phyloP scores from a whole-genome alignment of 1,140 invertebrate genomes.

The Acromyrmex charruanus region DNA sequence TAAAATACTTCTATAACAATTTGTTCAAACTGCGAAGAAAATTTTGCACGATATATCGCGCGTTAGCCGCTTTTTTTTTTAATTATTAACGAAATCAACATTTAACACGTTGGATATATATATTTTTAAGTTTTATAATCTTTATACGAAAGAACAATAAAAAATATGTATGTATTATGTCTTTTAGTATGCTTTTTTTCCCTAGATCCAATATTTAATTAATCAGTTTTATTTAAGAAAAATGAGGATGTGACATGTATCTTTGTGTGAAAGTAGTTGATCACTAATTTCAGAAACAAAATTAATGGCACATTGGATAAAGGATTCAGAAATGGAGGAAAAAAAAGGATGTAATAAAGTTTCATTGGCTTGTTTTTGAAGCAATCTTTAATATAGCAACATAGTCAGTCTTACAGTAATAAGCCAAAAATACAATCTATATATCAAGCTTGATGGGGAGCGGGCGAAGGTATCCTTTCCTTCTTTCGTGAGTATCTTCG shows the following conservation, averaged over 20 bases:
- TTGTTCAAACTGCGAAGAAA: constrained; percentile 8
- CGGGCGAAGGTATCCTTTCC: constrained; percentile 70
- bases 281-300: background rate
- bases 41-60: constrained; percentile 27
- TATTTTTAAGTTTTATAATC: constrained; percentile 76
- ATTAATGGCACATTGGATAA: background rate
- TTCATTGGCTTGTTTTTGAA: constrained; percentile 77
- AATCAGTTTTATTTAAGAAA: background rate
- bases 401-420: constrained; percentile 86
- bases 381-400: constrained; percentile 86
- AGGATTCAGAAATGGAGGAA: background rate
- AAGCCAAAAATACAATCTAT: constrained; percentile 86
- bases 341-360: constrained; percentile 2
- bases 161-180: constrained; percentile 12
- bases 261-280: background rate
- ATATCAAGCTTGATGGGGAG: constrained; percentile 81
- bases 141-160: constrained; percentile 74
- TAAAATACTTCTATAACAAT: constrained; percentile 32
- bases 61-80: constrained; percentile 30
- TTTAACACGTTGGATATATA: constrained; percentile 68
- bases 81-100: constrained; percentile 35
- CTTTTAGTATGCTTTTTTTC: background rate
- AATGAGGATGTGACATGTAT: too few species aligned
- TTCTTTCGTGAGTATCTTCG: constrained; percentile 60
- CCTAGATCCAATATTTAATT: background rate